Evolutionary conservation across 2,113 vertebrate species (phyloP).

Genomic region (Dromaius novaehollandiae): DNA sequence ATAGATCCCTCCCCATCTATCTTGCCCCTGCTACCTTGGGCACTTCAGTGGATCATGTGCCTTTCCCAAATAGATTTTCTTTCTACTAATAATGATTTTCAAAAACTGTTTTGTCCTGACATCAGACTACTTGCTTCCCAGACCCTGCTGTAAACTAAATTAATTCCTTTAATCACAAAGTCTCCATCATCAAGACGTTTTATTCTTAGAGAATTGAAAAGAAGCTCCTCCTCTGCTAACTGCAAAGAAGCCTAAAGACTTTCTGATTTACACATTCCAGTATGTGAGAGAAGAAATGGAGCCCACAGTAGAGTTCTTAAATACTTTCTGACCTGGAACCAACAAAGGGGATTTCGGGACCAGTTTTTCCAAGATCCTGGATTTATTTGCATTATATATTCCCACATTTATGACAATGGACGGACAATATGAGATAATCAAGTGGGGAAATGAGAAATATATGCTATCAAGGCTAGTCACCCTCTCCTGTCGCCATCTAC

Average conservation of each 20-base stretch:
- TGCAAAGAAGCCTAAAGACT: not conserved
- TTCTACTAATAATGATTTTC: not conserved
- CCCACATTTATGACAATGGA: not conserved
- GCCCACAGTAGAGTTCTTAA: not conserved
- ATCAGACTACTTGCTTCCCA: not conserved
- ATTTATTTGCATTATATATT: not conserved
- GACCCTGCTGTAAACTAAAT: conserved; percentile 24
- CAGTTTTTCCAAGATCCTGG: not conserved
- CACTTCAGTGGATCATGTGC: not conserved
- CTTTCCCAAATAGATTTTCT: not conserved
- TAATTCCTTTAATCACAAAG: not conserved
- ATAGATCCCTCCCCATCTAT: not conserved
- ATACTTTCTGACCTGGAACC: not conserved
- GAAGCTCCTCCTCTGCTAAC: not conserved
- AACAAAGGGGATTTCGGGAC: not conserved
- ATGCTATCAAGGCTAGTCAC: not conserved
- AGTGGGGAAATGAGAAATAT: not conserved
- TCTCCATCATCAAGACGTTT: not conserved
- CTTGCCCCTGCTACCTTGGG: not conserved
- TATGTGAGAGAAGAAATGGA: not conserved
- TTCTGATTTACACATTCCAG: not conserved
- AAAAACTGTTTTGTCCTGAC: not conserved
- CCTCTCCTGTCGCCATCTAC: not conserved
- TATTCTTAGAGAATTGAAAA: not conserved
- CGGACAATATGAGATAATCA: not conserved